Percentiles rank a stretch among this genome's conserved stretches.
phyloP scores from a whole-genome alignment of 2,888 invertebrate genomes.

The Trichopria drosophilae region DNA sequence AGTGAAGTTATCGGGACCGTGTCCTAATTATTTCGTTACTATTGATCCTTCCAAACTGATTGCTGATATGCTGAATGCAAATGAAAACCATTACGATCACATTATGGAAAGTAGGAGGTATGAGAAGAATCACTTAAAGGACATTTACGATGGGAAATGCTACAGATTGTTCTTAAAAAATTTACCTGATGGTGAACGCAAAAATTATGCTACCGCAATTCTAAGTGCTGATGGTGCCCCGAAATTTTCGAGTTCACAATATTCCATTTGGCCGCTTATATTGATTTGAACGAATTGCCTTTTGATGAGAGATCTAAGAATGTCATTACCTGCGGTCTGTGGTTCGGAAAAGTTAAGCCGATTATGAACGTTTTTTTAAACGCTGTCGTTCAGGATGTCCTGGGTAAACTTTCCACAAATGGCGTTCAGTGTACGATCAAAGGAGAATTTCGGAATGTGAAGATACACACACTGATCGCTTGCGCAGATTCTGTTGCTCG shows the following conservation, averaged over 20 bases:
- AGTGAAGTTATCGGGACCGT: no score
- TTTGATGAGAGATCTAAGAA: conserved; percentile 4
- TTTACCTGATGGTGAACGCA: background rate
- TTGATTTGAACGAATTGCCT: conserved; percentile 13
- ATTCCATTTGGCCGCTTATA: conserved; percentile 8
- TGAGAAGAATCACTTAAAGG: background rate
- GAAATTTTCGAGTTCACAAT: conserved; percentile 4
- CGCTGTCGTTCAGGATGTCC: background rate
- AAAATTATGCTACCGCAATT: no score
- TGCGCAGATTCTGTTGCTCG: no score
- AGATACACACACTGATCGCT: conserved; percentile 1
- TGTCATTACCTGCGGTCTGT: background rate
- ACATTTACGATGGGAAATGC: background rate
- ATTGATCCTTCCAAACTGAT: background rate
- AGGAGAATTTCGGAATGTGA: background rate
- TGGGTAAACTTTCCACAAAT: background rate
- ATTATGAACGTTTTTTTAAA: background rate
- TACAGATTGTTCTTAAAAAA: background rate
- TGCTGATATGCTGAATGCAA: background rate
- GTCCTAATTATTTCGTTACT: background rate
- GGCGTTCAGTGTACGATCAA: background rate
- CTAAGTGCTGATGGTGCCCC: no score
- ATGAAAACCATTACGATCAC: background rate
- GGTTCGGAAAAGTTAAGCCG: conserved; percentile 3
- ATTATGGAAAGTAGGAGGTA: background rate